Conservation (phyloP, 1,140 invertebrate genomes). For the Thereuonema tuberculata region DNA sequence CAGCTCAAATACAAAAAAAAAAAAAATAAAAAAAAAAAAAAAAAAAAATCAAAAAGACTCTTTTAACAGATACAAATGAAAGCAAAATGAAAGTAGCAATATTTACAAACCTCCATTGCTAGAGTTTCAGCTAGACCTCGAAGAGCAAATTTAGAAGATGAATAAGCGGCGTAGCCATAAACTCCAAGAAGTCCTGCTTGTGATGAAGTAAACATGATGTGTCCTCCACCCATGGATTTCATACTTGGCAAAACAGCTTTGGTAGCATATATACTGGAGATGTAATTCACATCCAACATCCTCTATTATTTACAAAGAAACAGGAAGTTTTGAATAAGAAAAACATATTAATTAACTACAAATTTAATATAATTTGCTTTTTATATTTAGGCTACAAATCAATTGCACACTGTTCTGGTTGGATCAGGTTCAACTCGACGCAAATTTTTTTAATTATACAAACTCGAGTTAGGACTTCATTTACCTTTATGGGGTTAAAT, state of each 20-base stretch:
- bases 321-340: conserved; percentile 9
- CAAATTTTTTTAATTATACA: too few relatives aligned
- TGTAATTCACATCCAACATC: conserved; percentile 44
- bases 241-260: conserved; percentile 38
- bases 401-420: too few relatives aligned
- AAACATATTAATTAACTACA: conserved; percentile 7
- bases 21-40: conserved; percentile 13
- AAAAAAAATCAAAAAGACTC: too few relatives aligned
- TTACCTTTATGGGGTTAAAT: too few relatives aligned
- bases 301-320: too few relatives aligned
- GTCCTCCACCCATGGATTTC: conserved; percentile 42
- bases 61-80: not conserved
- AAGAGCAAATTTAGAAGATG: conserved; percentile 85
- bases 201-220: conserved; percentile 74
- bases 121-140: conserved; percentile 85
- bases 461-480: too few relatives aligned
- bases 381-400: too few relatives aligned
- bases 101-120: conserved; percentile 68
- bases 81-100: conserved; percentile 1
- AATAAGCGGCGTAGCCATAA: conserved; percentile 84
- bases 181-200: conserved; percentile 80
- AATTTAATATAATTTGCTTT: conserved; percentile 4
- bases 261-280: conserved; percentile 39
- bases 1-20: too few relatives aligned
- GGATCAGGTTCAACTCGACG: too few relatives aligned